Evolutionary conservation across 2,888 invertebrate genomes (phyloP).

Genomic region (Myathropa florea): DNA sequence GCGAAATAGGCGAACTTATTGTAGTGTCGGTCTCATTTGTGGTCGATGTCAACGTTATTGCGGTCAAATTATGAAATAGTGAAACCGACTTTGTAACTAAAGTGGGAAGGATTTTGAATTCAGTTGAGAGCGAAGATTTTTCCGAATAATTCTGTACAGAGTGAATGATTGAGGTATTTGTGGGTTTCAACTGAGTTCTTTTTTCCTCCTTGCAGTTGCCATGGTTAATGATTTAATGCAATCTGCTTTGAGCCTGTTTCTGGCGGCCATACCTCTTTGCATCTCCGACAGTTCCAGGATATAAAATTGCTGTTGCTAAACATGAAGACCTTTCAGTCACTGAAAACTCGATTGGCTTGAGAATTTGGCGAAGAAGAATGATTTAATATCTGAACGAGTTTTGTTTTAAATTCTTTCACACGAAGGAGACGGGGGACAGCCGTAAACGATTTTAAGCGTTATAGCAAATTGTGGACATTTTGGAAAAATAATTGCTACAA

Average conservation of each 20-base stretch:
- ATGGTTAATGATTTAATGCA: background rate
- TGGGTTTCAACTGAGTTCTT: background rate
- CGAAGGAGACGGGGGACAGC: too few relatives aligned
- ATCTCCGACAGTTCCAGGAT: too few relatives aligned
- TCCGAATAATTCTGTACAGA: background rate
- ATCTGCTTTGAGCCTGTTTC: background rate
- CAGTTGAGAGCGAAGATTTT: background rate
- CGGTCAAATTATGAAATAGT: constrained; percentile 4
- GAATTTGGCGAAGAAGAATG: too few relatives aligned
- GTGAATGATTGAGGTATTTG: background rate
- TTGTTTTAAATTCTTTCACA: too few relatives aligned
- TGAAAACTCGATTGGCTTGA: too few relatives aligned
- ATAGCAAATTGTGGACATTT: too few relatives aligned
- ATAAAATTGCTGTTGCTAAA: too few relatives aligned
- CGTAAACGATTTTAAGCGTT: too few relatives aligned
- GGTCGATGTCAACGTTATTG: constrained; percentile 18
- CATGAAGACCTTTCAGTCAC: too few relatives aligned
- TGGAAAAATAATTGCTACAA: too few relatives aligned
- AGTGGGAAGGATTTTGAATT: background rate
- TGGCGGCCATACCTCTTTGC: too few relatives aligned
- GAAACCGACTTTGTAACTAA: background rate
- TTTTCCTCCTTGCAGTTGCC: background rate
- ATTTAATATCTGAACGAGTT: too few relatives aligned
- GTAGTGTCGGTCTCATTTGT: constrained; percentile 33
- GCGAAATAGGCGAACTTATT: constrained; percentile 28